Evolutionary conservation across 2,797 vertebrate genomes (phyloP).

Genomic region (Linurgus olivaceus): DNA sequence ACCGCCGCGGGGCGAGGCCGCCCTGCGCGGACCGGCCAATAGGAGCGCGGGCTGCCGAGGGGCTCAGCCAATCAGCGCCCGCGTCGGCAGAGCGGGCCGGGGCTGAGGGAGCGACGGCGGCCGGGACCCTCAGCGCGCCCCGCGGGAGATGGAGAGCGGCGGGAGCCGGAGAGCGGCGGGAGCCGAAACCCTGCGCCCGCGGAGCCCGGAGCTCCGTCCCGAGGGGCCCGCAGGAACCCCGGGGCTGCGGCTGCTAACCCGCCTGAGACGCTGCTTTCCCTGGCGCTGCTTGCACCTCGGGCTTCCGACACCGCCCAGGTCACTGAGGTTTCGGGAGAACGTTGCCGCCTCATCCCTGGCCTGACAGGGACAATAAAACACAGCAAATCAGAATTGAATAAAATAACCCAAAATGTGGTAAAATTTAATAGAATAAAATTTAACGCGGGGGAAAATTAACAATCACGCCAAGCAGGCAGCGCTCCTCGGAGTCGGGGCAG

Average conservation of each 20-base stretch:
- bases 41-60: accelerated
- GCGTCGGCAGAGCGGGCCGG: too few species aligned
- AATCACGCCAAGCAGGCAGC: accelerated
- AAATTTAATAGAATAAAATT: not conserved
- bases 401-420: not conserved
- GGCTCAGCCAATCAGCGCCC: not conserved
- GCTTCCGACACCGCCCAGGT: accelerated
- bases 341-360: not conserved
- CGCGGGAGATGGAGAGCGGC: too few species aligned
- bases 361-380: not conserved
- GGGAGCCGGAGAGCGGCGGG: too few species aligned
- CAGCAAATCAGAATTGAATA: not conserved
- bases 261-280: not conserved
- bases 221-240: too few species aligned
- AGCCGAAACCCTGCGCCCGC: too few species aligned
- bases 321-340: not conserved
- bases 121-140: accelerated
- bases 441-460: accelerated
- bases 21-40: not conserved
- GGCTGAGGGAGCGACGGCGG: not conserved
- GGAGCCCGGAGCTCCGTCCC: not conserved
- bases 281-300: not conserved
- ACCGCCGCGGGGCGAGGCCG: too few species aligned
- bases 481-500: too few species aligned
- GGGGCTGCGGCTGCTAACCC: not conserved